These are phyloP conservation scores for Urocynchramus pylzowi DNA, from an alignment of 2,113 vertebrate genomes.

Conservation along the genomic window DNA sequence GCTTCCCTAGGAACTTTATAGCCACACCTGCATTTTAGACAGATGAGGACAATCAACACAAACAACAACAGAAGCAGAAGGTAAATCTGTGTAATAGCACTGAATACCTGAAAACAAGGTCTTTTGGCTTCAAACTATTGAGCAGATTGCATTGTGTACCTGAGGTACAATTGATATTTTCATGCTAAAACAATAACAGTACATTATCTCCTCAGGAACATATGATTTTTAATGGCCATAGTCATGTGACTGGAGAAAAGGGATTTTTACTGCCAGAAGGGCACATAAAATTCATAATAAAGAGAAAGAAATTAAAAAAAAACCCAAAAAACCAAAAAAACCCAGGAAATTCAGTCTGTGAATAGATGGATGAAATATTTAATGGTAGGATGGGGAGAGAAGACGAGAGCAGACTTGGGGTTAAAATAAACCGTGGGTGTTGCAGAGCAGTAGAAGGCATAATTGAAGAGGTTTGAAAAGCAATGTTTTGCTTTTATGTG, in stretches of 20 bases:
- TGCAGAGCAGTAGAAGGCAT: not conserved
- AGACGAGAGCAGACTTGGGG: not conserved
- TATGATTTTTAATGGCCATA: constrained; percentile 21
- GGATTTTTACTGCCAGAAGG: not conserved
- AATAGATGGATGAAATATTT: not conserved
- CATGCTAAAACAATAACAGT: not conserved
- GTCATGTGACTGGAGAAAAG: not conserved
- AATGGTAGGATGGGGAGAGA: not conserved
- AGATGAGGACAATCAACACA: constrained; percentile 6
- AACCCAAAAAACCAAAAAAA: too few relatives aligned
- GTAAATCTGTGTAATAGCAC: constrained; percentile 12
- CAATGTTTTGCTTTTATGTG: not conserved
- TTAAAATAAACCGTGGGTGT: not conserved
- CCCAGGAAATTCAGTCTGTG: not conserved
- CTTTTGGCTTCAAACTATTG: constrained; percentile 30
- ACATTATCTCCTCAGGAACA: constrained; percentile 18
- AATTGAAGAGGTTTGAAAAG: not conserved
- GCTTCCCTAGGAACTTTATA: not conserved
- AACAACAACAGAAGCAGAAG: constrained; percentile 43
- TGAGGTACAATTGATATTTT: constrained; percentile 15
- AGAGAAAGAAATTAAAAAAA: not conserved
- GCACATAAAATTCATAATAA: not conserved
- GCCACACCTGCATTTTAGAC: not conserved
- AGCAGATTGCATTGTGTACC: constrained; percentile 38
- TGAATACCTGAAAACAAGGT: constrained; percentile 1